Base-by-base conservation (phyloP, 2,797 vertebrate genomes). In the Coregonus suidteri region DNA sequence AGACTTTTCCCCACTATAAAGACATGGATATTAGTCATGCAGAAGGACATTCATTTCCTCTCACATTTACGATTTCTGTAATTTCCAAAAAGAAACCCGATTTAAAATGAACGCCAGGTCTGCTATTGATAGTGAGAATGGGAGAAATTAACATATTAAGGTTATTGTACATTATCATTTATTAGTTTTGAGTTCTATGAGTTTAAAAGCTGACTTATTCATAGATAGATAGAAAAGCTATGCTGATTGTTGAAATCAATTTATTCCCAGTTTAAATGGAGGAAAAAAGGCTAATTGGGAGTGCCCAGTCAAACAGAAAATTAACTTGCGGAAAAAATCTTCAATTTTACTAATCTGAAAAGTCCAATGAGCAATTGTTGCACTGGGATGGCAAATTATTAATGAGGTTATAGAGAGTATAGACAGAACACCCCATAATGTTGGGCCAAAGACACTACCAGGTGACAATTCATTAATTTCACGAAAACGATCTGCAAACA, bases 291-390 rank as follows among this genome's bases (percentile, higher is more conserved):
- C 78, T 88, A 86, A 86, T 84, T 85, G 83, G 79, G 75, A 80
- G 64, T 82, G 81, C 77, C 82, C 81, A 88, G 84, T 83, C 82
- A 88, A 79, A 85, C 80, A 87, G 84, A 85, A 86, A 88, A 90
- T 87, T 81, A 85, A 81, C 77, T 69, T 79, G 75, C 69, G 54
- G 75, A 79, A 83, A 82, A 81, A 69, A 62, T 71, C 41, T 68
- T 34, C 71, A n/a, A 54, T 73, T 74, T 79, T 75, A 64, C 41
- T 79, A 75, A 37, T 77, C 56, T 77, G 62, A 80, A 75, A 75
- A 74, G 66, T 79, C 51, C 64, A 47, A 79, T 71, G 75, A 65
- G 68, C 68, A 77, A 74, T 76, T 76, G 71, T 74, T 56, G 56
- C 72, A 34, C 34, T 25, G 52, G 71, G 71, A 74, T 56, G 7